Evolutionary conservation across 2,797 vertebrate genomes (phyloP).

Genomic region (Scolopax bukidnonensis): DNA sequence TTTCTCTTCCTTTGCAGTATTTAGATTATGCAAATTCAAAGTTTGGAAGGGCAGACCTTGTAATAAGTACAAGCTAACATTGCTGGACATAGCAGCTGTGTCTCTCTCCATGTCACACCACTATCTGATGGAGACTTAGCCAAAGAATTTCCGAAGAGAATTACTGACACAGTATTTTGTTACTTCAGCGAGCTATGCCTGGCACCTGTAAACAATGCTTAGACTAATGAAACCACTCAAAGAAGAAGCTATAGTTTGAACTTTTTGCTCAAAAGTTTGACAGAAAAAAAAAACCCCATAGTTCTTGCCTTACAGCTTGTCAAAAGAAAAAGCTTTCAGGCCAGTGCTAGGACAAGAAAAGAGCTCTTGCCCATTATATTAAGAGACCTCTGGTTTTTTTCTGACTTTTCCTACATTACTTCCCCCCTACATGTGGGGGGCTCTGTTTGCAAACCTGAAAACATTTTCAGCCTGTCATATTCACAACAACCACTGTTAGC

Average conservation of each 20-base stretch:
- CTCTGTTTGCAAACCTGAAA: background rate
- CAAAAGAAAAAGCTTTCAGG: background rate
- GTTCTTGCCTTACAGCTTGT: background rate
- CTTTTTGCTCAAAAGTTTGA: background rate
- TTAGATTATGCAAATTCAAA: background rate
- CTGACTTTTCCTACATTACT: background rate
- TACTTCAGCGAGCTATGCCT: background rate
- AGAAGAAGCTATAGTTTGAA: background rate
- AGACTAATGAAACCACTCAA: background rate
- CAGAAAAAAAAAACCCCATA: background rate
- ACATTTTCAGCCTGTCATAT: background rate
- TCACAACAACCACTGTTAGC: background rate
- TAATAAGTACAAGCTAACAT: background rate
- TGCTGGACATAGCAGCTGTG: background rate
- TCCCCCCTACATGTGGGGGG: background rate
- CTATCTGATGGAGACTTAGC: background rate
- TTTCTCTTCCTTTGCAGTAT: background rate
- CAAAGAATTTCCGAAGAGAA: background rate
- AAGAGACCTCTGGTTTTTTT: background rate
- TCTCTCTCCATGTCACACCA: background rate
- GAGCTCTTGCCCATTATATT: background rate
- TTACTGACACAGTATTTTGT: background rate
- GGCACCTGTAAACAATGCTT: background rate
- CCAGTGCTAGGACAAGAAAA: background rate
- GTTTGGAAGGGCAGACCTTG: background rate